Evolutionary conservation across 2,797 vertebrate species (phyloP), one percentile per base, ranked within the genome.

Genomic region (Buceros bicornis): DNA sequence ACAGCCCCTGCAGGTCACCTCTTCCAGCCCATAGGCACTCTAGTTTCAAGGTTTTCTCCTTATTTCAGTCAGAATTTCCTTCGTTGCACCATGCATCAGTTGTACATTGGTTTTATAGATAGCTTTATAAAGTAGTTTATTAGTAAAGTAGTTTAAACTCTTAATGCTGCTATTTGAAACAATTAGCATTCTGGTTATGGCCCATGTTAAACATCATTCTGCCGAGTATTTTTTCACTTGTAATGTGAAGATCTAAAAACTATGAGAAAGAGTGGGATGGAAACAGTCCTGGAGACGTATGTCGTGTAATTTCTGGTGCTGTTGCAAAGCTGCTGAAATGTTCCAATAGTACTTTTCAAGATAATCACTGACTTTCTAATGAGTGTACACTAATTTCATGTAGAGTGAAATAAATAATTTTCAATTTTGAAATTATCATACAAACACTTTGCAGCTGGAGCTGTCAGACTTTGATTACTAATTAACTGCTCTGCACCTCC

Each of bases 371-470:
- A 83, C 87, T 90, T 95, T 96, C 82, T 97, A 97, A 96, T 95
- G 87, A 94, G 86, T 3, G 11, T 94, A 86, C 91, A 83, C 84
- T 96, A 96, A 97, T 97, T 96, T 94, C 84, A 81, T 78, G 53
- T 96, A 56, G 76, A 92, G 91, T 93, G 88, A 95, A 96, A 96
- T 96, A 97, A 96, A 95, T 95, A 2, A 96, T 96, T 97, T 97
- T 93, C 95, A 96, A 80, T 90, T 97, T 97, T 87, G 71, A 95
- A 96, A 97, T 97, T 96, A 96, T 82, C 94, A 96, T 96, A 97
- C 90, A 96, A 96, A 93, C 58, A 97, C 94, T 97, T 95, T 97
- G 95, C 93, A 97, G 93, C 94, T 97, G 93, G 93, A 92, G 90
- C 91, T 97, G 90, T 97, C 90, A 97, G 88, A 67, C 84, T 93